phyloP scores from a whole-genome alignment of 2,797 vertebrate genomes.

The Semotilus atromaculatus region DNA sequence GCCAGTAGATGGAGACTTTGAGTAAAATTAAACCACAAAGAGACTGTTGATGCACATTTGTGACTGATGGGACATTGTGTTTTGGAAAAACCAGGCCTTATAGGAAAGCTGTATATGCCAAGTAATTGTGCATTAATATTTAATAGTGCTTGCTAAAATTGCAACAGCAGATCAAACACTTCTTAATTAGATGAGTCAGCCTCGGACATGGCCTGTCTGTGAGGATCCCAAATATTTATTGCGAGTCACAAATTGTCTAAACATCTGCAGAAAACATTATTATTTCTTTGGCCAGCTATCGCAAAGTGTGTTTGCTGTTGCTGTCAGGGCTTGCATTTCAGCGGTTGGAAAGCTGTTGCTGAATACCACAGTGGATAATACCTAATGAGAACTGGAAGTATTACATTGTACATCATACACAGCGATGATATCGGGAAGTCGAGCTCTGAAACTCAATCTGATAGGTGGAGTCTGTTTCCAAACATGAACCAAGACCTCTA shows the following conservation, averaged over 20 bases:
- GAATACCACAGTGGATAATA: constrained; percentile 21
- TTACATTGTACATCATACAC: constrained; percentile 24
- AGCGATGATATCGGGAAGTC: neutral
- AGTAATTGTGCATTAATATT: constrained; percentile 21
- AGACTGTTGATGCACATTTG: neutral
- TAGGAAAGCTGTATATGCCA: neutral
- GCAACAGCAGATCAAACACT: constrained; percentile 37
- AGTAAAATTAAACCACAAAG: neutral
- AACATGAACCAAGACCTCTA: neutral
- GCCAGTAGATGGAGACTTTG: constrained; percentile 51
- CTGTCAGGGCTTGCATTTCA: constrained; percentile 30
- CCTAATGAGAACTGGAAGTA: constrained; percentile 37
- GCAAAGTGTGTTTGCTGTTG: constrained; percentile 20
- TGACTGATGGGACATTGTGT: constrained; percentile 15
- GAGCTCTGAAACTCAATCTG: neutral
- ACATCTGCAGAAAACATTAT: constrained; percentile 49
- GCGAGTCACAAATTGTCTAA: constrained; percentile 42
- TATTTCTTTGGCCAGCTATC: constrained; percentile 35
- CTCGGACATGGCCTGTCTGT: constrained; percentile 35
- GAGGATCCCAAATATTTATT: constrained; percentile 47
- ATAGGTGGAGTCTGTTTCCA: constrained; percentile 12
- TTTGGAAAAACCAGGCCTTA: constrained; percentile 7
- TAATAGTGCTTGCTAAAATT: constrained; percentile 19
- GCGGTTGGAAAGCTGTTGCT: constrained; percentile 21
- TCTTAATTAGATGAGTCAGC: constrained; percentile 47